Percentiles rank a stretch among this genome's conserved stretches.
phyloP scores from a whole-genome alignment of 23 tunicate species.

The Trididemnum clinides region DNA sequence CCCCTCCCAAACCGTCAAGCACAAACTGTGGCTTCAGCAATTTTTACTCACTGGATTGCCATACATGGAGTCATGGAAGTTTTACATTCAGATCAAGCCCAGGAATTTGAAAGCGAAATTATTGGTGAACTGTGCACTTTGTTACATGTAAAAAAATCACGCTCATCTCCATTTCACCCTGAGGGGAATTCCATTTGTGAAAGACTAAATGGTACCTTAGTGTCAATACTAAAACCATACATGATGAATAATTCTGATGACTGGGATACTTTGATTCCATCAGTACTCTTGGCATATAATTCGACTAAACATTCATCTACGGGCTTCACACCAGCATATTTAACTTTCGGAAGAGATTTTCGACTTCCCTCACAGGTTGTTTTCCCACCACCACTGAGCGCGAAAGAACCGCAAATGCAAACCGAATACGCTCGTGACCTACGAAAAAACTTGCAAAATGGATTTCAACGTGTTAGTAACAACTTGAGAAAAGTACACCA shows the following conservation, averaged over 20 bases:
- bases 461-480: background rate
- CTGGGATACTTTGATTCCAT: background rate
- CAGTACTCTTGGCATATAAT: background rate
- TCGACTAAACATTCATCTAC: conserved; percentile 6
- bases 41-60: background rate
- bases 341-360: background rate
- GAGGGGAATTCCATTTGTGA: background rate
- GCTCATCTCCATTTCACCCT: conserved; percentile 9
- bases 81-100: conserved; percentile 10
- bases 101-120: background rate
- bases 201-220: background rate
- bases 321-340: background rate
- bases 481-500: background rate
- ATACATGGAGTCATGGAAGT: background rate
- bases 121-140: background rate
- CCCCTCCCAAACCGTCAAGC: background rate
- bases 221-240: conserved; percentile 1
- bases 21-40: background rate
- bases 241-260: background rate
- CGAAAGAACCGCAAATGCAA: background rate
- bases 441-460: background rate
- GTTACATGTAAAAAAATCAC: background rate
- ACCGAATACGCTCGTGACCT: background rate
- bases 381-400: background rate
- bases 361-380: conserved; percentile 7